Conservation (phyloP, 1,140 invertebrate species). For the Aplysia californica region DNA sequence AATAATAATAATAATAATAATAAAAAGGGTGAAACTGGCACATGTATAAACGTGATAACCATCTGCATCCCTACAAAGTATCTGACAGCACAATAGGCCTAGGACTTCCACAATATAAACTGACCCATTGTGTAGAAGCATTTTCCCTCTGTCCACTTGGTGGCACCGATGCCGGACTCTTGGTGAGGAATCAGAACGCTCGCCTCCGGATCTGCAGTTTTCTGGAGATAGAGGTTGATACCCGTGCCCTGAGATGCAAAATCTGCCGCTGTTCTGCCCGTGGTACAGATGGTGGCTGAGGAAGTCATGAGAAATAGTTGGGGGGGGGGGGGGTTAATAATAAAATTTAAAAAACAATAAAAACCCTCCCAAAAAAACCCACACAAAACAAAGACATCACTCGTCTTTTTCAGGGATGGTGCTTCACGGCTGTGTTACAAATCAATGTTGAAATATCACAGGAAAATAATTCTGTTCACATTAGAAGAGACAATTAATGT, state of each 20-base stretch:
- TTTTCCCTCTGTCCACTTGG: conserved; percentile 56
- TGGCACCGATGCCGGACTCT: conserved; percentile 34
- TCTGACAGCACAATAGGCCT: too few species aligned
- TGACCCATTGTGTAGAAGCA: conserved; percentile 64
- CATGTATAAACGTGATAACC: neutral
- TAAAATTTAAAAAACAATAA: too few species aligned
- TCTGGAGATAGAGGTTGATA: conserved; percentile 55
- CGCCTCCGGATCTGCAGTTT: conserved; percentile 52
- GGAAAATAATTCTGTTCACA: too few species aligned
- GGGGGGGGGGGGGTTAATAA: too few species aligned
- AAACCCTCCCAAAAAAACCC: too few species aligned
- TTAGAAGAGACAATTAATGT: too few species aligned
- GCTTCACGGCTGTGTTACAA: too few species aligned
- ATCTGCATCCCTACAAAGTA: too few species aligned
- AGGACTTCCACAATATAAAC: neutral
- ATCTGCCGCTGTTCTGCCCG: conserved; percentile 34
- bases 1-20: neutral
- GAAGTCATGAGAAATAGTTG: neutral
- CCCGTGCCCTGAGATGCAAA: conserved; percentile 49
- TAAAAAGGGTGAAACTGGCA: neutral
- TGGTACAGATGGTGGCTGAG: conserved; percentile 44
- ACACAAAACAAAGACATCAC: too few species aligned
- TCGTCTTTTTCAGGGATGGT: too few species aligned
- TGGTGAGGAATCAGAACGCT: conserved; percentile 43
- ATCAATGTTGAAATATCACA: too few species aligned